These are phyloP conservation scores for Sesia bembeciformis DNA, from an alignment of 2,888 invertebrate species.

Conservation along the genomic window DNA sequence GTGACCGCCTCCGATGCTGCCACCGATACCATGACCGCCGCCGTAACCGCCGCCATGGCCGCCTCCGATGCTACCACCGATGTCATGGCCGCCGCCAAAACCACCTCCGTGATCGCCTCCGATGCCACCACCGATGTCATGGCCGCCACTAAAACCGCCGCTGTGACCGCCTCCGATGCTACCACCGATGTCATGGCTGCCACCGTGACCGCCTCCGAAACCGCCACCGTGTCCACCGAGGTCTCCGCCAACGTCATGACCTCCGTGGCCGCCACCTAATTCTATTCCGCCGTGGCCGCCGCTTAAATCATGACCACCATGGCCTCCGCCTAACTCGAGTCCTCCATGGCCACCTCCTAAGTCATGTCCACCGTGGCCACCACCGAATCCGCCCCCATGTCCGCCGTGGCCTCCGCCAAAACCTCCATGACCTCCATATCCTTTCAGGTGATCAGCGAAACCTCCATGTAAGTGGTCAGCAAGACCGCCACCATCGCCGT, in stretches of 20 bases:
- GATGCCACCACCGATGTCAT: conserved; percentile 10
- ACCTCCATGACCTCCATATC: conserved; percentile 9
- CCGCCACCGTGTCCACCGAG: conserved; percentile 13
- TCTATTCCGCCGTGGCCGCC: conserved; percentile 12
- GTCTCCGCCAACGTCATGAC: conserved; percentile 10
- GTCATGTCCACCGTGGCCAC: conserved; percentile 13
- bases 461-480: conserved; percentile 43
- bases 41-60: conserved; percentile 15
- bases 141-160: conserved; percentile 10
- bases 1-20: conserved; percentile 17
- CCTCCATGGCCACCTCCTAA: conserved; percentile 16
- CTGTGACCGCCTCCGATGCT: conserved; percentile 28
- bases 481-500: conserved; percentile 27
- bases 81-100: conserved; percentile 8
- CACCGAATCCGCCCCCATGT: conserved; percentile 12
- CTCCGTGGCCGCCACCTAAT: conserved; percentile 9
- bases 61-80: conserved; percentile 11
- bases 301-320: conserved; percentile 12
- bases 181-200: conserved; percentile 22
- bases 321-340: conserved; percentile 18
- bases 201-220: conserved; percentile 18
- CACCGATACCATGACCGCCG: conserved; percentile 15
- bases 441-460: conserved; percentile 37
- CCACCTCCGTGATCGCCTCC: conserved; percentile 6
- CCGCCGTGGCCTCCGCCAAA: conserved; percentile 12